A percentile compares a stretch with the other conserved stretches of the same genome.
Conservation (phyloP, 64 coral and sea anemone genomes). For the Pachyseris speciosa region DNA sequence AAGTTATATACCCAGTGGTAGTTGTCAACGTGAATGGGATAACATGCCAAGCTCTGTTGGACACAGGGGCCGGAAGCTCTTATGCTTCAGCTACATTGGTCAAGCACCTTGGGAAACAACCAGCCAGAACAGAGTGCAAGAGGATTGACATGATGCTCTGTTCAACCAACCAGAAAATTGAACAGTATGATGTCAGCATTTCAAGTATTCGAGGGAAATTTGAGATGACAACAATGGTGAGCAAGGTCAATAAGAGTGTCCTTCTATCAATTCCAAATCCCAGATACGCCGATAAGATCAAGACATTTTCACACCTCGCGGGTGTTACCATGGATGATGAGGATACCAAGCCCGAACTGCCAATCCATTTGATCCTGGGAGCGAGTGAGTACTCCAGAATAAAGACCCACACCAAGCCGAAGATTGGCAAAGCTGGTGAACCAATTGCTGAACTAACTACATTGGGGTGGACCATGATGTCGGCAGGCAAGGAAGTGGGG, state of each 20-base stretch:
- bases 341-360: constrained; percentile 39
- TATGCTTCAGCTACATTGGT: constrained; percentile 33
- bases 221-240: constrained; percentile 21
- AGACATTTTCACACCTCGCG: constrained; percentile 4
- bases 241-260: constrained; percentile 42
- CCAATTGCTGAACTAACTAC: constrained; percentile 61
- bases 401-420: constrained; percentile 41
- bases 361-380: constrained; percentile 69
- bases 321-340: constrained; percentile 58
- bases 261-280: constrained; percentile 49
- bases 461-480: constrained; percentile 74
- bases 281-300: neutral
- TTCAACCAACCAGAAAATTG: constrained; percentile 32
- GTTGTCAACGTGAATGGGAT: constrained; percentile 20
- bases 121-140: neutral
- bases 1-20: constrained; percentile 27
- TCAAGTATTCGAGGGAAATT: constrained; percentile 14
- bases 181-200: constrained; percentile 9
- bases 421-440: constrained; percentile 39
- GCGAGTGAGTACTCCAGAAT: constrained; percentile 67
- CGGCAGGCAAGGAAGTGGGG: constrained; percentile 27
- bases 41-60: constrained; percentile 40
- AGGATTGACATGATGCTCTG: constrained; percentile 71
- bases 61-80: constrained; percentile 24
- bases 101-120: neutral